These are phyloP conservation scores for Athalia cordata DNA, from an alignment of 2,888 invertebrate genomes.

Conservation along the genomic window DNA sequence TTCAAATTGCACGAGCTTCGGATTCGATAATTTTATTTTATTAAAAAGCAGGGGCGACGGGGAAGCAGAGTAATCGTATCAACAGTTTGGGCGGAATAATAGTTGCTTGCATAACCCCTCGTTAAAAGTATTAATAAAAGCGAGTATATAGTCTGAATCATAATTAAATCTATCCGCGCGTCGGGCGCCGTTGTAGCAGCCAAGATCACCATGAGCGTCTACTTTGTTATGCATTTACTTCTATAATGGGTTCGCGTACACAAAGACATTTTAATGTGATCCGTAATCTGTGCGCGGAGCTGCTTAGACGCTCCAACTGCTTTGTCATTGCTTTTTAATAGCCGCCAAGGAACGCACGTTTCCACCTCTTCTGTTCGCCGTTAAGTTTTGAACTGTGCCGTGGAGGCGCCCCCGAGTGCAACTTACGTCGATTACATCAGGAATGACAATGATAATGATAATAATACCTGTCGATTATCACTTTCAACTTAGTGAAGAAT, in stretches of 20 bases:
- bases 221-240: conserved; percentile 50
- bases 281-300: conserved; percentile 49
- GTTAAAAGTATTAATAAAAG: conserved; percentile 54
- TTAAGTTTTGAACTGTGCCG: not conserved
- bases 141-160: conserved; percentile 49
- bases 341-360: conserved; percentile 31
- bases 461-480: no score
- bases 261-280: conserved; percentile 51
- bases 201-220: conserved; percentile 37
- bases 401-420: no score
- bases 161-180: conserved; percentile 54
- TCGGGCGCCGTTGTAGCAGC: not conserved
- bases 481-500: no score
- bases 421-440: no score
- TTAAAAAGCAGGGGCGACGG: no score
- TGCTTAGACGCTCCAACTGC: conserved; percentile 46
- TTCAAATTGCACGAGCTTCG: no score
- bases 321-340: conserved; percentile 49
- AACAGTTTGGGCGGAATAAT: conserved; percentile 3
- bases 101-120: conserved; percentile 41
- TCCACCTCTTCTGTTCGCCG: conserved; percentile 12
- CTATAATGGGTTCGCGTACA: conserved; percentile 48
- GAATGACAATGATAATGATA: no score
- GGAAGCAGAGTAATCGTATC: not conserved
- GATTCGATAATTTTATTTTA: not conserved